These are phyloP conservation scores for Heliconius aoede DNA, from an alignment of 2,888 invertebrate genomes.

Conservation along the genomic window DNA sequence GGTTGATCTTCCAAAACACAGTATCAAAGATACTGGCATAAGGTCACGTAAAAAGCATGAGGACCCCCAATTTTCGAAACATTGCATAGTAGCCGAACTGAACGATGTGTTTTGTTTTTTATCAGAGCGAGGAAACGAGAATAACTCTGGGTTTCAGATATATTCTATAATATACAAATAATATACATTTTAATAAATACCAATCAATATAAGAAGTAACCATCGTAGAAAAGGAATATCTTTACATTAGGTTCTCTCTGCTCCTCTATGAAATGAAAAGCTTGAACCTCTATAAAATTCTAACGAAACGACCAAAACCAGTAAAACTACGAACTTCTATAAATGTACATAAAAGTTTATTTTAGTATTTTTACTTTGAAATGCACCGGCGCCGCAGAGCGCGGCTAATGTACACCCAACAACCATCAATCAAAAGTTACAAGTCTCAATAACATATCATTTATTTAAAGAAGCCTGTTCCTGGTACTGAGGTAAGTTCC, in stretches of 20 bases:
- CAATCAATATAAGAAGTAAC: no score
- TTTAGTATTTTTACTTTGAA: slow-evolving; percentile 10
- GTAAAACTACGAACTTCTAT: background rate
- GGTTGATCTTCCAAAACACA: no score
- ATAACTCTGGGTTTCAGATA: background rate
- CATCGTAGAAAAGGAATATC: background rate
- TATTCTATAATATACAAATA: no score
- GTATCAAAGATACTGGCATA: no score
- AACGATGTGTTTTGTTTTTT: background rate
- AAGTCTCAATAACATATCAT: slow-evolving; percentile 22
- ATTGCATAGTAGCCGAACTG: background rate
- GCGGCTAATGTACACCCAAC: slow-evolving; percentile 18
- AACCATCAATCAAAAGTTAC: slow-evolving; percentile 23
- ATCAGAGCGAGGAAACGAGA: no score
- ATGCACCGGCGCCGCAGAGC: background rate
- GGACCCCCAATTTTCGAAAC: background rate
- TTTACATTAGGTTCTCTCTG: background rate
- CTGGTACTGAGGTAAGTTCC: slow-evolving; percentile 6
- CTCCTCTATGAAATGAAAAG: background rate
- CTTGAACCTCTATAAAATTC: background rate
- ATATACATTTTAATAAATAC: no score
- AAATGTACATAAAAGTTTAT: background rate
- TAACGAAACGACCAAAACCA: background rate
- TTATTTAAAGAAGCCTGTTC: slow-evolving; percentile 26
- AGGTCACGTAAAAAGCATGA: no score